Percentiles rank a stretch among this genome's conserved stretches.
These are phyloP conservation scores for Enteromius viviparus DNA, from an alignment of 2,797 vertebrate species.

Conservation along the genomic window DNA sequence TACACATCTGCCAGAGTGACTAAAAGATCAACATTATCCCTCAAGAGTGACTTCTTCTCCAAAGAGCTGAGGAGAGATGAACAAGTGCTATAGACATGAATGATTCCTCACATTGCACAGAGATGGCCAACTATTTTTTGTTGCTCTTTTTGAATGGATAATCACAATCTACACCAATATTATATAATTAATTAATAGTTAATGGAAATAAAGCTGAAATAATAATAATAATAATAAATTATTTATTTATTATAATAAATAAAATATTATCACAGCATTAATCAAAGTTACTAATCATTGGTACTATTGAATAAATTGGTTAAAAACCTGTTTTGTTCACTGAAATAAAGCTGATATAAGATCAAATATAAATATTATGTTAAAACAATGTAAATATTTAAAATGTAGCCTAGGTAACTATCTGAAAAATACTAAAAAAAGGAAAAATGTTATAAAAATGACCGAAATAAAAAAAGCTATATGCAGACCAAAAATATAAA, in stretches of 20 bases:
- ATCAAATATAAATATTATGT: not conserved
- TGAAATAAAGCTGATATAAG: not conserved
- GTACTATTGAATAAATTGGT: not conserved
- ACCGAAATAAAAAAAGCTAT: not conserved
- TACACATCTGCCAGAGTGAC: conserved; percentile 96
- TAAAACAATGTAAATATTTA: not conserved
- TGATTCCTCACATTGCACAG: not conserved
- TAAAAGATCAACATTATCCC: conserved; percentile 95
- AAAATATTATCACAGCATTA: not conserved
- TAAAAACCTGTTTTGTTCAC: not conserved
- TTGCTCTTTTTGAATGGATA: not conserved
- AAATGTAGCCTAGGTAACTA: not conserved
- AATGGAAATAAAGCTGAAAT: not conserved
- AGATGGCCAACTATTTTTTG: not conserved
- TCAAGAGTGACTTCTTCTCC: conserved; percentile 96
- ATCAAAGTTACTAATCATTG: too few species aligned
- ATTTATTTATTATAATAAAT: not conserved
- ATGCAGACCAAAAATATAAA: not conserved
- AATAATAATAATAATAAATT: not conserved
- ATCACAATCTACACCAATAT: not conserved
- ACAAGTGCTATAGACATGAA: not conserved
- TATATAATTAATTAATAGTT: not conserved
- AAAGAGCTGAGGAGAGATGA: conserved; percentile 82
- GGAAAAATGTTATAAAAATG: not conserved
- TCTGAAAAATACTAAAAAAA: not conserved